These are phyloP conservation scores for Andrena marginata DNA, from an alignment of 2,888 invertebrate genomes.

Conservation along the genomic window DNA sequence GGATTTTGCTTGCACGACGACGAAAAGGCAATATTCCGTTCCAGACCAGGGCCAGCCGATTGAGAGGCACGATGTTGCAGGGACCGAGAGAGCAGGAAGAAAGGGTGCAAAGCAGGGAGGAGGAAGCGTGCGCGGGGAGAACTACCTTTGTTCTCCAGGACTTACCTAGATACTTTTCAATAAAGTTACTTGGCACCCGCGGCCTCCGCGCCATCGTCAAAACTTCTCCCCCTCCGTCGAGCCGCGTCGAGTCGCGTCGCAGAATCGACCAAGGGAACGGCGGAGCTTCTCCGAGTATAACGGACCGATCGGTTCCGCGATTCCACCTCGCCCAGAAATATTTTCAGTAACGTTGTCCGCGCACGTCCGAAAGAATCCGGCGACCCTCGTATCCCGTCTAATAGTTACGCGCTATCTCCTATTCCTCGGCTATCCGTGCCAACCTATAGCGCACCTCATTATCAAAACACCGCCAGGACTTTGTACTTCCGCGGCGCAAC, in stretches of 20 bases:
- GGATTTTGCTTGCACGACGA: constrained; percentile 75
- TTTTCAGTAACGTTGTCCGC: constrained; percentile 37
- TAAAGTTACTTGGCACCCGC: constrained; percentile 73
- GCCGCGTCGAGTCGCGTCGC: too few species aligned
- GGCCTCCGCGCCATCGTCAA: constrained; percentile 52
- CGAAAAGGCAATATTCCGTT: constrained; percentile 74
- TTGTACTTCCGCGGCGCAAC: constrained; percentile 32
- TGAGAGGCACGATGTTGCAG: constrained; percentile 24
- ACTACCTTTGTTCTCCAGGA: constrained; percentile 68
- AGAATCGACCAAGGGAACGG: constrained; percentile 36
- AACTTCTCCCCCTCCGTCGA: constrained; percentile 58
- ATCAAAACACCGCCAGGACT: constrained; percentile 13
- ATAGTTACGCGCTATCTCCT: constrained; percentile 36
- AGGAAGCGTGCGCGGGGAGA: constrained; percentile 42
- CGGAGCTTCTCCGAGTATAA: constrained; percentile 51
- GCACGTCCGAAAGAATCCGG: constrained; percentile 1
- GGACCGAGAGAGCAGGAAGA: constrained; percentile 14
- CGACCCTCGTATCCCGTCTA: constrained; percentile 16
- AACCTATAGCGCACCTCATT: constrained; percentile 45
- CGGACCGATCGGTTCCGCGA: constrained; percentile 61
- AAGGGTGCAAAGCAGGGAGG: constrained; percentile 24
- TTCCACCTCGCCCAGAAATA: constrained; percentile 42
- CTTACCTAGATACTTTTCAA: constrained; percentile 75
- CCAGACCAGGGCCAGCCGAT: constrained; percentile 52
- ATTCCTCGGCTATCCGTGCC: constrained; percentile 56